Evolutionary conservation across 2,113 vertebrate species (phyloP).

Genomic region (Podarcis muralis): DNA sequence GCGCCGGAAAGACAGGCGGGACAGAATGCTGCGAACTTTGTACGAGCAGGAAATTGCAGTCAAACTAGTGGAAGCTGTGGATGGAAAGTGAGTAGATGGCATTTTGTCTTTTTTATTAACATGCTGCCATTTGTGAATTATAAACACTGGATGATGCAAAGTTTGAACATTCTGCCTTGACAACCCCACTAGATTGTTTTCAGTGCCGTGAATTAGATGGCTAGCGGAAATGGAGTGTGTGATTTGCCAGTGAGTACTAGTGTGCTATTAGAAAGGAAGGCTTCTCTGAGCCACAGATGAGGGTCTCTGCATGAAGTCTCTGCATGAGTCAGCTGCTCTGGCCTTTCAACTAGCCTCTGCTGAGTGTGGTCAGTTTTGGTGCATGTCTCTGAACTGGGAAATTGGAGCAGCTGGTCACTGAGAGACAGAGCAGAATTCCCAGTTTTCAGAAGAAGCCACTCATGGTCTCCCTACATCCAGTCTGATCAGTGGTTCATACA

Average conservation of each 20-base stretch:
- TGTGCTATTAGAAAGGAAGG: not conserved
- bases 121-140: not conserved
- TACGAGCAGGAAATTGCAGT: constrained; percentile 83
- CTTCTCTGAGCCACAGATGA: not conserved
- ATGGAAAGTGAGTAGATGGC: constrained; percentile 88
- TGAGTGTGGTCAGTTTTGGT: not conserved
- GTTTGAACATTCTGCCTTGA: not conserved
- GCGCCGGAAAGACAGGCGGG: constrained; percentile 87
- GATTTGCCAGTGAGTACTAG: not conserved
- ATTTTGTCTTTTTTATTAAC: not conserved
- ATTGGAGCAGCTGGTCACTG: not conserved
- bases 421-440: not conserved
- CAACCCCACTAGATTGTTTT: not conserved
- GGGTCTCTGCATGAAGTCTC: not conserved
- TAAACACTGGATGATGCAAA: not conserved
- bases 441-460: no score
- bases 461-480: no score
- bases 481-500: not conserved
- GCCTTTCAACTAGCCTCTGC: not conserved
- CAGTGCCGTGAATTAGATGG: not conserved
- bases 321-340: not conserved
- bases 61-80: constrained; percentile 88
- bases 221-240: not conserved
- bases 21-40: constrained; percentile 88
- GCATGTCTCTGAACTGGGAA: not conserved